These are phyloP conservation scores for Smutsia temminckii DNA, from an alignment of 2,797 vertebrate species.

Conservation along the genomic window DNA sequence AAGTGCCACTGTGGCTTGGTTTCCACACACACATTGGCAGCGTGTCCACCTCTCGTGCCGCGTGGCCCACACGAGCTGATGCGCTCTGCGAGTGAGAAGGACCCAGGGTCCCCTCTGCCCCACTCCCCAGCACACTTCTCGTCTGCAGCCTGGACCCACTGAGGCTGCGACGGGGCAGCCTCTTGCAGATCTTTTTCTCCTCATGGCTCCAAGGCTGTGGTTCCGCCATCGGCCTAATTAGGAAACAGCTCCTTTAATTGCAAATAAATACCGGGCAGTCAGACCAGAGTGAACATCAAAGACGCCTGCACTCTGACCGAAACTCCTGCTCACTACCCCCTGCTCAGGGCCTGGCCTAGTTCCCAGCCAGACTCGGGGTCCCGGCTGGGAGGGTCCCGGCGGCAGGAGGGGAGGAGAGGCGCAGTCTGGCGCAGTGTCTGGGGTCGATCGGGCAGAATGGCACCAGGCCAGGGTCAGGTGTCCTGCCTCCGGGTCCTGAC, in stretches of 20 bases:
- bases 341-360: conserved; percentile 65
- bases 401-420: not conserved
- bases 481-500: not conserved
- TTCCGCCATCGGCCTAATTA: conserved; percentile 74
- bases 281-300: conserved; percentile 76
- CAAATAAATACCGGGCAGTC: conserved; percentile 75
- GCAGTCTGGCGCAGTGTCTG: not conserved
- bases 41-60: not conserved
- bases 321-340: conserved; percentile 66
- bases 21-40: too few relatives aligned
- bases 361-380: conserved; percentile 66
- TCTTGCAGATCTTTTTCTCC: conserved; percentile 33
- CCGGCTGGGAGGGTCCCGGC: not conserved
- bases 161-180: not conserved
- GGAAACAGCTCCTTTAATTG: conserved; percentile 73
- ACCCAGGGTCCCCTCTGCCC: not conserved
- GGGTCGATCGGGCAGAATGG: not conserved
- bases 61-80: not conserved
- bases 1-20: not conserved
- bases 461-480: not conserved
- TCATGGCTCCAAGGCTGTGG: conserved; percentile 30
- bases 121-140: not conserved
- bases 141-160: not conserved
- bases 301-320: conserved; percentile 72
- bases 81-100: not conserved